Evolutionary conservation across 2,888 invertebrate genomes (phyloP), one percentile per base, ranked within the genome.

Genomic region (Lasioglossum leucozonium): DNA sequence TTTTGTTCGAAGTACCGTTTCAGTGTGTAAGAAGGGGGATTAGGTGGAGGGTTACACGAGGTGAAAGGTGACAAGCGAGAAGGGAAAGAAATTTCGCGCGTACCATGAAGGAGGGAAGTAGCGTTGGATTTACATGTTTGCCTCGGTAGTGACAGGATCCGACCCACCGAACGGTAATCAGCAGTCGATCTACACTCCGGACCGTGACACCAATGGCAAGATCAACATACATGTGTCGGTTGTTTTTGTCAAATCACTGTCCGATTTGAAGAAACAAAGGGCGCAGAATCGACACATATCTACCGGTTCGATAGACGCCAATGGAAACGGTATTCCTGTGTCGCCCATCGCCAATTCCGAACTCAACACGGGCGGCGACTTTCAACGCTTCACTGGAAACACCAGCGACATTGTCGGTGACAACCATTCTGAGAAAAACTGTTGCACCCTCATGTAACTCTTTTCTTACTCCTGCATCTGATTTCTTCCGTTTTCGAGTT

Each of bases 191-290:
- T 97, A 97, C 95, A 96, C 97, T 91, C 96, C 97, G 90, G 97
- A 97, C 95, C 96, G 95, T 87, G 96, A 96, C 93, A 96, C 97
- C 95, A 98, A 98, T 96, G 98, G 98, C 95, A 98, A 98, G 96
- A 98, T 97, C 96, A 98, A 97, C 96, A 98, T 97, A 95, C 97
- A 97, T 96, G 98, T 98, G 95, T 97, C 98, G 95, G 97, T 97
- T 85, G 96, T 97, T 83, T 98, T 98, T 95, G 97, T 98, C 96
- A 98, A 97, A 91, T 99, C 99, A 76, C 96, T 99, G 91, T 97
- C 99, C 78, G 99, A 99, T 95, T 96, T 99, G 95, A 99, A 99
- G 96, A 98, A 98, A 95, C 98, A 99, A 94, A 96, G 99, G 88
- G 97, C 98, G 87, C 98, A 98, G 93, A 98, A 97, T 91, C 96